Evolutionary conservation across 2,113 vertebrate genomes (phyloP).

Genomic region (Nerophis ophidion): DNA sequence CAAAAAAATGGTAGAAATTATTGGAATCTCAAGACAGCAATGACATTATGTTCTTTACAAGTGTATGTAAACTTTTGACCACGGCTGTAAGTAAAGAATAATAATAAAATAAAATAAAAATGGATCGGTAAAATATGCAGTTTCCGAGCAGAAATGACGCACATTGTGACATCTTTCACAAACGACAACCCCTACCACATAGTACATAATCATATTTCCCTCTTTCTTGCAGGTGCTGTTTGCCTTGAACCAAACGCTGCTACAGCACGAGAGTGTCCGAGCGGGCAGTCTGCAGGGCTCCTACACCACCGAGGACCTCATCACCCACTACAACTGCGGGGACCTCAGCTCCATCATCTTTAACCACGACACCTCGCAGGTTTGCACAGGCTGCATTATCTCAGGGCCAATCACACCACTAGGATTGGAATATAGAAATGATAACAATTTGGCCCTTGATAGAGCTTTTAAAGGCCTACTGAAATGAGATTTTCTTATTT

Average conservation of each 20-base stretch:
- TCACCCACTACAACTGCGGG: slow-evolving; percentile 86
- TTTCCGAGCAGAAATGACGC: too few relatives aligned
- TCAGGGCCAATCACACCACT: neutral
- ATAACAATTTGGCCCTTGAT: too few relatives aligned
- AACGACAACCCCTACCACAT: neutral
- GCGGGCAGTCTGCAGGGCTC: slow-evolving; percentile 79
- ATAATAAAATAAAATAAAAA: too few relatives aligned
- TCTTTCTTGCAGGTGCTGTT: slow-evolving; percentile 73
- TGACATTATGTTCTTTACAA: too few relatives aligned
- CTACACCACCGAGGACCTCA: slow-evolving; percentile 83
- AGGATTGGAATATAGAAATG: neutral
- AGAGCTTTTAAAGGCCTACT: too few relatives aligned
- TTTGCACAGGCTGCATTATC: slow-evolving; percentile 26
- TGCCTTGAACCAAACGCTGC: slow-evolving; percentile 85
- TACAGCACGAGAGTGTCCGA: slow-evolving; percentile 82
- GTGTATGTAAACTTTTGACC: too few relatives aligned
- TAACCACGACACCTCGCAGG: slow-evolving; percentile 83
- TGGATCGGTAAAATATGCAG: too few relatives aligned
- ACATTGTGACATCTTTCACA: too few relatives aligned
- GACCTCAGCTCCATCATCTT: slow-evolving; percentile 86
- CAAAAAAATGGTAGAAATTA: too few relatives aligned
- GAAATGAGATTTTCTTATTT: too few relatives aligned
- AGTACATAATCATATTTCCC: slow-evolving; percentile 19
- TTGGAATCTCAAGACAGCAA: too few relatives aligned
- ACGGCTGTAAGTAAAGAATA: too few relatives aligned